These are phyloP conservation scores for Nephrotoma guestfalica DNA, from an alignment of 2,888 invertebrate species.

Conservation along the genomic window DNA sequence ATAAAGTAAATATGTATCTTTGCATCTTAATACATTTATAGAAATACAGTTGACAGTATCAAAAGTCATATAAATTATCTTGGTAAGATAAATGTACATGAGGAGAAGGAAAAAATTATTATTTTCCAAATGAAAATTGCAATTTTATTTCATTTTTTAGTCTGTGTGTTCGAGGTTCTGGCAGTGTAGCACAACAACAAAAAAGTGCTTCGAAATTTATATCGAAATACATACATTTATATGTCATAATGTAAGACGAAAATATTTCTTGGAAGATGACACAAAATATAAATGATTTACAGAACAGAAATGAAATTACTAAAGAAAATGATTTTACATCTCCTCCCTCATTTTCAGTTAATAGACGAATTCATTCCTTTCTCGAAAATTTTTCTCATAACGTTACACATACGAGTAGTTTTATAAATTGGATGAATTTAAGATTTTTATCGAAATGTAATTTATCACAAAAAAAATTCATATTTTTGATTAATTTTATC, in stretches of 20 bases:
- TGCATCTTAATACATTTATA: neutral
- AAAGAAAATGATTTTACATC: neutral
- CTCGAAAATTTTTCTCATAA: too few species aligned
- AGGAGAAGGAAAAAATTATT: neutral
- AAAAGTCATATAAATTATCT: neutral
- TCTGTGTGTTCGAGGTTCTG: neutral
- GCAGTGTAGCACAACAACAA: neutral
- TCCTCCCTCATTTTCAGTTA: neutral
- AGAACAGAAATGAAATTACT: neutral
- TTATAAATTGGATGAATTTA: neutral
- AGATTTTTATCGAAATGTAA: neutral
- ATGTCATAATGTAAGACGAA: neutral
- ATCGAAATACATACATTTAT: neutral
- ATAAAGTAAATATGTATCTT: neutral
- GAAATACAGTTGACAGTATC: neutral
- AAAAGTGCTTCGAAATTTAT: neutral
- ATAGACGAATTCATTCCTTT: neutral
- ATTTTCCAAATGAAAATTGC: neutral
- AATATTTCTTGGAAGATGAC: neutral
- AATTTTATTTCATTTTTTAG: neutral
- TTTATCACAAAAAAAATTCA: neutral
- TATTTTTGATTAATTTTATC: neutral
- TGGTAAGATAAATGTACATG: neutral
- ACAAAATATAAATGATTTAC: neutral
- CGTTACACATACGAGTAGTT: too few species aligned